A percentile compares a stretch with the other conserved stretches of the same genome.
phyloP scores from a whole-genome alignment of 2,888 invertebrate genomes.

The Euzophera pinguis region DNA sequence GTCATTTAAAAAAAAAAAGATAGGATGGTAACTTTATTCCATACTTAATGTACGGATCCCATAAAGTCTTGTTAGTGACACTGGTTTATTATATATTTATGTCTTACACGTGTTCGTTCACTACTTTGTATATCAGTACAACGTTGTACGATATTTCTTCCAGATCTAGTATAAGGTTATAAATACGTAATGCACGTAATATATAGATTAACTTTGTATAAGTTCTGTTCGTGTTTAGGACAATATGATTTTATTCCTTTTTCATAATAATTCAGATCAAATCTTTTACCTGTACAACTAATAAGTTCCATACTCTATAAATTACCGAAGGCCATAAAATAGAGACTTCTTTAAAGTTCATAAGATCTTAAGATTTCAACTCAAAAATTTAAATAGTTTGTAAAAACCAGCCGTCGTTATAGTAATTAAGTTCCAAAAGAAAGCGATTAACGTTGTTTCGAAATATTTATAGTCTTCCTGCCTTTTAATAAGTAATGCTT shows the following conservation, averaged over 20 bases:
- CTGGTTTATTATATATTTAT: constrained; percentile 5
- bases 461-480: constrained; percentile 13
- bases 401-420: background rate
- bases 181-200: no score
- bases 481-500: constrained; percentile 6
- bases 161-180: no score
- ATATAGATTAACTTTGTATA: no score
- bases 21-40: background rate
- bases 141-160: background rate
- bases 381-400: no score
- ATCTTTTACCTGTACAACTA: no score
- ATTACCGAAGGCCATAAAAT: no score
- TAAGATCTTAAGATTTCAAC: no score
- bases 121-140: background rate
- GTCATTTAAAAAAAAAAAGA: background rate
- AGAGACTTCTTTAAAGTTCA: no score
- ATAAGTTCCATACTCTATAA: no score
- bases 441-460: constrained; percentile 12
- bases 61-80: background rate
- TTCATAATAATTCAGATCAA: no score
- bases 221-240: no score
- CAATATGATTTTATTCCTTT: no score
- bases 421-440: constrained; percentile 10
- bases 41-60: background rate
- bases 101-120: constrained; percentile 1